Evolutionary conservation across 37 sponge, comb jelly and placozoan species (phyloP), one percentile per base, ranked within the genome.

Genomic region (Petrosia ficiformis): DNA sequence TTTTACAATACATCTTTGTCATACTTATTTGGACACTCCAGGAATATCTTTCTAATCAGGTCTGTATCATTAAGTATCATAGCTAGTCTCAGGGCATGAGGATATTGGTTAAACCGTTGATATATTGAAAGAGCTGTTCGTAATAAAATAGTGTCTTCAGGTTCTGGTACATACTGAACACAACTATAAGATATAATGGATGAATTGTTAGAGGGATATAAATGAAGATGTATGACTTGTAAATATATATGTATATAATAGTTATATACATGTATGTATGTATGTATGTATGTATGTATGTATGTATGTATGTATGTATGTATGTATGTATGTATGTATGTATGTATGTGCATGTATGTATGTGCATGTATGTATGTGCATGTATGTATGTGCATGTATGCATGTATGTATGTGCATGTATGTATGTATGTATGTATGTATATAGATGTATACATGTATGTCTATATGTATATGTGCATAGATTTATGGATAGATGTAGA

Each of bases 111-210:
- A 52, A 90, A 98, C 72, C 86, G 76, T 61, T 68, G 73, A 70
- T 92, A 84, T 6, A 95, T 86, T 39, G 79, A 81, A 32, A 98
- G 60, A 16, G 93, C 83, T 0, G 91, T 92, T 48, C 78, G 42
- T 39, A 98, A 83, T 57, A 98, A 78, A 29, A 65, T 73, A 21
- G 90, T 74, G 73, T 98, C 90, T 86, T 95, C 95, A 0, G 99
- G 99, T 84, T 95, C 95, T 4, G 90, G 93, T 19, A 98, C 95
- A 68, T 95, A 98, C 71, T 90, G 84, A 25, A 95, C 95, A 92
- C 95, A 98, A 59, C 95, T 95, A 70, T 10, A 14, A 34, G 28
- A 57, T 25, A 39, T n/a, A n/a, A n/a, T n/a, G n/a, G n/a, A n/a
- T n/a, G 59, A 42, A 30, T 11, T 32, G 24, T 24, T 24, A 22